Evolutionary conservation across 1,140 invertebrate genomes (phyloP).

Genomic region (Ooceraea biroi): DNA sequence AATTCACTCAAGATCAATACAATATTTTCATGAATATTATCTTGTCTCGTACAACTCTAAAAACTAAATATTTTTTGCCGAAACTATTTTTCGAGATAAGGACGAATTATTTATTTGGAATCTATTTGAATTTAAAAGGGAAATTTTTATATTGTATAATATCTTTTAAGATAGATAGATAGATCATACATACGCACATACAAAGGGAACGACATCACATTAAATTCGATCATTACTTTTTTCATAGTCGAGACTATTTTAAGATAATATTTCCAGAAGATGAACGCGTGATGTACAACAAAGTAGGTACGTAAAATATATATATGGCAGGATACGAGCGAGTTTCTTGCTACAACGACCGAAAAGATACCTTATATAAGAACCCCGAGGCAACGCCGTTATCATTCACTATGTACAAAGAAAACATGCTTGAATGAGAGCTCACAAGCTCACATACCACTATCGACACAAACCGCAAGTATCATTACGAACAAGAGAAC

Average conservation of each 20-base stretch:
- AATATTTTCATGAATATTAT: too few species aligned
- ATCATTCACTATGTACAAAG: constrained; percentile 39
- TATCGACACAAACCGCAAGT: constrained; percentile 16
- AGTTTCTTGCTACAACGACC: constrained; percentile 31
- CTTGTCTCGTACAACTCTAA: too few species aligned
- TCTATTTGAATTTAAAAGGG: neutral
- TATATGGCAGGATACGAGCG: neutral
- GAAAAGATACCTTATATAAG: constrained; percentile 30
- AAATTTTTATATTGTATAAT: neutral
- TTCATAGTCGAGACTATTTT: constrained; percentile 14
- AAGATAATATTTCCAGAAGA: constrained; percentile 25
- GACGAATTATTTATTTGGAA: neutral
- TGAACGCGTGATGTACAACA: constrained; percentile 6
- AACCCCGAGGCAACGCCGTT: constrained; percentile 34
- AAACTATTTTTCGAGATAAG: neutral
- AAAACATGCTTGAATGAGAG: constrained; percentile 37
- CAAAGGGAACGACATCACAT: neutral
- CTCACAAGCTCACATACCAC: neutral
- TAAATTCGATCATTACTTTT: constrained; percentile 3
- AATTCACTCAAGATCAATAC: too few species aligned
- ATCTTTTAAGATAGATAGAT: neutral
- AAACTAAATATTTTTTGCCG: neutral
- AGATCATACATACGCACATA: neutral
- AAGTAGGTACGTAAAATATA: neutral
- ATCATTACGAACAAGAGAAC: constrained; percentile 15